phyloP scores from a whole-genome alignment of 2,113 vertebrate species.

The Eudyptes chrysolophus region DNA sequence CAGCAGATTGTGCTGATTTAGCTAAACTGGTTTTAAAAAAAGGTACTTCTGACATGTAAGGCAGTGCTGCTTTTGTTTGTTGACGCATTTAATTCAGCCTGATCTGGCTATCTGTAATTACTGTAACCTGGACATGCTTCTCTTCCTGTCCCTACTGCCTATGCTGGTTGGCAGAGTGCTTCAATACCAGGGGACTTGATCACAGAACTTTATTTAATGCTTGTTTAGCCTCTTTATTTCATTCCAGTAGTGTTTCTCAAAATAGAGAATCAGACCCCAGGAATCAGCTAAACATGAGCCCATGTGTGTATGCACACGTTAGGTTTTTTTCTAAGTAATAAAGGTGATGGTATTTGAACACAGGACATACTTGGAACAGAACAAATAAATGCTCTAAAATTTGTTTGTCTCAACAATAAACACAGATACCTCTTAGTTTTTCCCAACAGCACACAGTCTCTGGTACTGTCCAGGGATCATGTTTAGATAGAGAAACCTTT shows the following conservation, averaged over 20 bases:
- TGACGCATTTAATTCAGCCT: neutral
- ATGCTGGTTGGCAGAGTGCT: neutral
- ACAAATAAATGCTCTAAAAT: slow-evolving; percentile 24
- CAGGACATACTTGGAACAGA: neutral
- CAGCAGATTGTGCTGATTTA: neutral
- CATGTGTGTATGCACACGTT: rapidly evolving
- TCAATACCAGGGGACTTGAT: too few relatives aligned
- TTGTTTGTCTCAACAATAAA: slow-evolving; percentile 36
- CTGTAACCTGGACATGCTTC: neutral
- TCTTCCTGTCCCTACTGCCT: neutral
- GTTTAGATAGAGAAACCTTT: slow-evolving; percentile 5
- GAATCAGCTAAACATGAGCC: neutral
- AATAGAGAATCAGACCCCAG: neutral
- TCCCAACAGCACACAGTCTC: neutral
- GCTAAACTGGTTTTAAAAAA: neutral
- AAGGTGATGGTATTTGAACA: slow-evolving; percentile 23
- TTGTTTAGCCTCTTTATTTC: neutral
- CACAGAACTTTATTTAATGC: neutral
- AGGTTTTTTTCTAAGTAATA: neutral
- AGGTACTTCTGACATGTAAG: neutral
- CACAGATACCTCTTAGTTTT: slow-evolving; percentile 19
- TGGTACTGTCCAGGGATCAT: neutral
- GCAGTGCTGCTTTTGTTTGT: neutral
- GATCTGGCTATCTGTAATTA: neutral
- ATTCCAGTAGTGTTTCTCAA: neutral